A percentile compares a stretch with the other conserved stretches of the same genome.
Conservation (phyloP, 2,888 invertebrate species). For the Dioctria rufipes region DNA sequence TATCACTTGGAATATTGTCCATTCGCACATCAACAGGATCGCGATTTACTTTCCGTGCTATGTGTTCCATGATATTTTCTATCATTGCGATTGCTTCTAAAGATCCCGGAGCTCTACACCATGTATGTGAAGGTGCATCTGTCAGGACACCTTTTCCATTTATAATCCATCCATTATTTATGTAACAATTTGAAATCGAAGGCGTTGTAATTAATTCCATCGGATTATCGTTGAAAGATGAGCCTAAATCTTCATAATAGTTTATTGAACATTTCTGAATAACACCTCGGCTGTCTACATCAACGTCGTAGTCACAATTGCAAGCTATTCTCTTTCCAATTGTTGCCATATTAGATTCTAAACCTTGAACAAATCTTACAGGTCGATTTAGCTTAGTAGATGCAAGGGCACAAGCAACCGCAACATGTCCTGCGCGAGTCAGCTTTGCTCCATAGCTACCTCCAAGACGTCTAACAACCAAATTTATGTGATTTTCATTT, state of each 20-base stretch:
- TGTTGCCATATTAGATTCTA: constrained; percentile 79
- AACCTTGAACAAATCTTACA: constrained; percentile 77
- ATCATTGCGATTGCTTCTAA: constrained; percentile 77
- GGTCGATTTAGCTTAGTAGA: constrained; percentile 78
- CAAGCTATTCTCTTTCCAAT: constrained; percentile 76
- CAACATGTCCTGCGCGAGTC: constrained; percentile 72
- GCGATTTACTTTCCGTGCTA: constrained; percentile 73
- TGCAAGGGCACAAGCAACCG: constrained; percentile 79
- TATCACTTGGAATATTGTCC: constrained; percentile 72
- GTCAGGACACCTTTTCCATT: constrained; percentile 78
- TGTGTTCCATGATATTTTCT: constrained; percentile 80
- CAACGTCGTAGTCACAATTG: constrained; percentile 76
- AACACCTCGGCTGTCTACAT: constrained; percentile 74
- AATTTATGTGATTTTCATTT: constrained; percentile 69
- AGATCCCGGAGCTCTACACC: constrained; percentile 77
- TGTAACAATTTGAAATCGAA: constrained; percentile 76
- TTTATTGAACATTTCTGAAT: constrained; percentile 70
- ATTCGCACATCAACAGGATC: constrained; percentile 76
- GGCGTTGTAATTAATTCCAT: constrained; percentile 66
- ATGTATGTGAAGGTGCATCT: constrained; percentile 80
- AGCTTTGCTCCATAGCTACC: constrained; percentile 83
- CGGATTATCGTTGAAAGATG: constrained; percentile 73
- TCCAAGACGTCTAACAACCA: constrained; percentile 72
- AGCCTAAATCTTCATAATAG: constrained; percentile 71
- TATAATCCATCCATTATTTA: constrained; percentile 77